Base-by-base conservation (phyloP, 2,888 invertebrate genomes). In the Trichopria drosophilae region DNA sequence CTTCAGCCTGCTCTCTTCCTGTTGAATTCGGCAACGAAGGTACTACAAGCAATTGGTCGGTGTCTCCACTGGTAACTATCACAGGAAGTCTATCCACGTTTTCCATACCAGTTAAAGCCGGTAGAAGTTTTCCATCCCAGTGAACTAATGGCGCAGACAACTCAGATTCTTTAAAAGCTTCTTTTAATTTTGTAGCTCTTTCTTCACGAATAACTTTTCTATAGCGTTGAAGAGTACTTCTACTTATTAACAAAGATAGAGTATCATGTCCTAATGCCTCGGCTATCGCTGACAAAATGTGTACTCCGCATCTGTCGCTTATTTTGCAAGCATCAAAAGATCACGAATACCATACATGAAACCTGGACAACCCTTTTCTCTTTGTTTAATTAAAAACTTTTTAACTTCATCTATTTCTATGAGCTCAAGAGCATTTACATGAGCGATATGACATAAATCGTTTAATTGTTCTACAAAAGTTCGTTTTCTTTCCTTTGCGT, bases 51-150 rank as follows among this genome's bases (percentile, higher is more conserved):
- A 63, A 50, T 37, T 63, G 53, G 35, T 56, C 58, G 16, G 22
- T 48, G 23, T 41, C 47, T 12, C 41, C 46, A 45, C 24, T 19
- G 26, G 57, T 51, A 18, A 56, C 47, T 15, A 60, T 35, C 28
- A 61, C 45, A n/a, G 60, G 54, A 13, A 62, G 22, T 34, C 55
- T 31, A 35, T 63, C 58, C 15, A 47, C 51, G 9, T 16, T 10
- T 37, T 53, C 47, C 32, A 28, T 48, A 32, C 22, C 23, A 6
- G 6, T 28, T 32, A 60, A 16, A 24, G 29, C 44, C 18, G 53
- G 57, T 20, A 60, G 28, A 15, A 61, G 24, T 51, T 61, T 62
- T 20, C 57, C 59, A 47, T 63, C 58, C 60, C 60, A 62, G 34
- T 62, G 59, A 19, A 55, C 34, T 29, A 43, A 42, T 15, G 50